Percentiles rank a stretch among this genome's conserved stretches.
These are phyloP conservation scores for Muntiacus muntjak DNA, from an alignment of 2,113 vertebrate genomes.

Conservation along the genomic window DNA sequence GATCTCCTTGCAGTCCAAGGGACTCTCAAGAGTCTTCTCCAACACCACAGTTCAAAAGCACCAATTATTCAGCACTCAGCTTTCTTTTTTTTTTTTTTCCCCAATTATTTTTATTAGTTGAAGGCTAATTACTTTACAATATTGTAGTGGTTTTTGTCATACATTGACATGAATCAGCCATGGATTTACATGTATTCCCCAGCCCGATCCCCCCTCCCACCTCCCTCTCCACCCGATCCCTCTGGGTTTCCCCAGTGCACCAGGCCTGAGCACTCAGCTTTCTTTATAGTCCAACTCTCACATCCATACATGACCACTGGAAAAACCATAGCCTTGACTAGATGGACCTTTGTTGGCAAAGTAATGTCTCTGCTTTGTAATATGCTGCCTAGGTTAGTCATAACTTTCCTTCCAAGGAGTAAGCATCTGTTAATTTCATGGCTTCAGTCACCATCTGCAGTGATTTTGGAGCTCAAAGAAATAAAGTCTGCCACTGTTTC, in stretches of 20 bases:
- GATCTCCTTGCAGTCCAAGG: background rate
- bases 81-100: background rate
- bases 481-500: background rate
- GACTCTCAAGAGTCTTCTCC: background rate
- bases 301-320: background rate
- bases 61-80: accelerated
- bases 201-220: too few relatives aligned
- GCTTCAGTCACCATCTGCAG: background rate
- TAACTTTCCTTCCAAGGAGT: background rate
- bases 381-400: background rate
- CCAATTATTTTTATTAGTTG: too few relatives aligned
- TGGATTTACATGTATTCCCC: too few relatives aligned
- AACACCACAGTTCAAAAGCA: background rate
- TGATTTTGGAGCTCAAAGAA: background rate
- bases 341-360: background rate
- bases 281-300: background rate
- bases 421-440: background rate
- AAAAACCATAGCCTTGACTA: background rate
- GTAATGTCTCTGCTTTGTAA: background rate
- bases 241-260: too few relatives aligned
- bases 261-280: accelerated
- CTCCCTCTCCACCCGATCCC: too few relatives aligned
- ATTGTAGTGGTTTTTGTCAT: too few relatives aligned
- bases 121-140: too few relatives aligned
- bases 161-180: too few relatives aligned